These are phyloP conservation scores for Vollenhovia emeryi DNA, from an alignment of 1,140 invertebrate genomes.

Conservation along the genomic window DNA sequence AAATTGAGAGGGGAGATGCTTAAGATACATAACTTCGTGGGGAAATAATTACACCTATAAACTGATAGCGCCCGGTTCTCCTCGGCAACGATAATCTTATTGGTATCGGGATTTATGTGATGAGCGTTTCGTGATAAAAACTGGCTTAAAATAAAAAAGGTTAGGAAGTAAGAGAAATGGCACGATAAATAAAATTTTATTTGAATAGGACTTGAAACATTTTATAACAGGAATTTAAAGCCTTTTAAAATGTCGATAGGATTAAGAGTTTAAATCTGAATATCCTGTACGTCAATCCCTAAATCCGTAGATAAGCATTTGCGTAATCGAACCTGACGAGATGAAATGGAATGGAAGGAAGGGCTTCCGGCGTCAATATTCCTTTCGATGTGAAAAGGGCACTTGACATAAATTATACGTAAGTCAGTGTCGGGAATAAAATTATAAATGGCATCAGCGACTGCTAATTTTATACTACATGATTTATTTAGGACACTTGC, in stretches of 20 bases:
- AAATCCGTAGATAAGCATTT: slow-evolving; percentile 17
- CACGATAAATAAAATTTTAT: neutral
- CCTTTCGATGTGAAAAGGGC: neutral
- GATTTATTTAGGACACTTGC: neutral
- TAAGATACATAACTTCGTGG: slow-evolving; percentile 11
- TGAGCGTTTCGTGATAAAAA: neutral
- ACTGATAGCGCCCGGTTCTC: slow-evolving; percentile 17
- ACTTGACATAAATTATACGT: slow-evolving; percentile 18
- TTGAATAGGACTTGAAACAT: neutral
- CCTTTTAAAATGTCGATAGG: neutral
- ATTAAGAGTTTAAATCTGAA: neutral
- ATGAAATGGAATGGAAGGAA: slow-evolving; percentile 37
- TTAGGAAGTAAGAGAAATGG: neutral
- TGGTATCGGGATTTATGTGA: neutral
- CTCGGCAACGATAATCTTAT: neutral
- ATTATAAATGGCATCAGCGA: neutral
- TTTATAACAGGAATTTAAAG: neutral
- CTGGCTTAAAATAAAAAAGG: neutral
- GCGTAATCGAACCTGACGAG: slow-evolving; percentile 30
- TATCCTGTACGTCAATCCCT: neutral
- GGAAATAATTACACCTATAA: neutral
- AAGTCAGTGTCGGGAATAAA: neutral
- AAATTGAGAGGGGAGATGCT: neutral
- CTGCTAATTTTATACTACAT: neutral
- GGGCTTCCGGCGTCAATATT: slow-evolving; percentile 5